Percentiles rank a stretch among this genome's conserved stretches.
Evolutionary conservation across 2,888 invertebrate genomes (phyloP).

Genomic region (Polydrusus tereticollis): DNA sequence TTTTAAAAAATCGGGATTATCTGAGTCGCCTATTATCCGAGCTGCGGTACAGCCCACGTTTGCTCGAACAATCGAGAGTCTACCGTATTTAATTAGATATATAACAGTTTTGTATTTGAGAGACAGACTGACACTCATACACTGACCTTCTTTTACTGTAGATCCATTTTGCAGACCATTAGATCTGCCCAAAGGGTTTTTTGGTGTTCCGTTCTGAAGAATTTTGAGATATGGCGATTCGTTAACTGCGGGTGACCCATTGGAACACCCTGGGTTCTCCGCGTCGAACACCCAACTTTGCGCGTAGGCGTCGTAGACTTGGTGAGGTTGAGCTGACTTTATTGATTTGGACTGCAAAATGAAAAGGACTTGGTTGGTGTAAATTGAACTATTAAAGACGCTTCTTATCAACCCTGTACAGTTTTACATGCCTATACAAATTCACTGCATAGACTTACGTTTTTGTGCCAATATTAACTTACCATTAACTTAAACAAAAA

Average conservation of each 20-base stretch:
- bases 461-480: neutral
- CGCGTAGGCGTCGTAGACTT: conserved; percentile 66
- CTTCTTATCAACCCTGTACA: too few relatives aligned
- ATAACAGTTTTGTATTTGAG: too few relatives aligned
- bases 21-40: too few relatives aligned
- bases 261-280: conserved; percentile 59
- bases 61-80: too few relatives aligned
- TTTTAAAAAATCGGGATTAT: too few relatives aligned
- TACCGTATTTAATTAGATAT: neutral
- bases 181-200: conserved; percentile 48
- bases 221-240: conserved; percentile 61
- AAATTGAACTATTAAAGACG: too few relatives aligned
- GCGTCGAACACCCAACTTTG: conserved; percentile 71
- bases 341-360: conserved; percentile 65
- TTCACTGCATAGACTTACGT: neutral
- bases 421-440: too few relatives aligned
- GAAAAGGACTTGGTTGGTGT: neutral
- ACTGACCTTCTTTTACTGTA: conserved; percentile 51
- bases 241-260: conserved; percentile 52
- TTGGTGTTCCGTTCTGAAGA: conserved; percentile 60
- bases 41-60: too few relatives aligned
- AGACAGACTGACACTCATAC: too few relatives aligned
- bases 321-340: conserved; percentile 53
- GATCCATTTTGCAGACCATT: conserved; percentile 55
- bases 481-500: conserved; percentile 7